Evolutionary conservation across 1,140 invertebrate genomes (phyloP).

Genomic region (Anadara kagoshimensis): DNA sequence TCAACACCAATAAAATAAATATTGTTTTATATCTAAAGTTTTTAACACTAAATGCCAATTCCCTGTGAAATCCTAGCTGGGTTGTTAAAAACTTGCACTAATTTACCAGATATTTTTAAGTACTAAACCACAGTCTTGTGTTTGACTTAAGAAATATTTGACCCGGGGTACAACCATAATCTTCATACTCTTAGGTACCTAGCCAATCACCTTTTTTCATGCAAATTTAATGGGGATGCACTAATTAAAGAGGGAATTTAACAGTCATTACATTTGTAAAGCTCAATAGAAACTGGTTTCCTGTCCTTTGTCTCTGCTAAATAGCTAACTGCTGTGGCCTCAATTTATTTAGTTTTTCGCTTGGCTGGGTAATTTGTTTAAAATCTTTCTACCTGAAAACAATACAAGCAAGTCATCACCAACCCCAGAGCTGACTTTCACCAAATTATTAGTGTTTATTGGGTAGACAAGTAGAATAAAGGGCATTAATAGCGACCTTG

Average conservation of each 20-base stretch:
- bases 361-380: constrained; percentile 21
- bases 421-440: constrained; percentile 37
- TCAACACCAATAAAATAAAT: no score
- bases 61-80: no score
- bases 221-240: constrained; percentile 46
- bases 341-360: constrained; percentile 40
- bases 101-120: no score
- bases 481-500: constrained; percentile 30
- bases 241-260: constrained; percentile 46
- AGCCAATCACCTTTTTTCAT: constrained; percentile 42
- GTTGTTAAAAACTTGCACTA: no score
- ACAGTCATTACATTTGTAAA: constrained; percentile 45
- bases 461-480: constrained; percentile 31
- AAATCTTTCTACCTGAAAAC: constrained; percentile 32
- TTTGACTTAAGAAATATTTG: not conserved
- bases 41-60: no score
- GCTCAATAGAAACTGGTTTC: constrained; percentile 39
- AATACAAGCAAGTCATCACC: constrained; percentile 35
- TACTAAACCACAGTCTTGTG: no score
- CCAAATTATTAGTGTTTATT: constrained; percentile 40
- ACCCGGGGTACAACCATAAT: constrained; percentile 29
- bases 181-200: not conserved
- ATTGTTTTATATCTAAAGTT: no score
- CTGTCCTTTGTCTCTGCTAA: constrained; percentile 46
- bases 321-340: constrained; percentile 35